Evolutionary conservation across 2,113 vertebrate genomes (phyloP).

Genomic region (Clarias magur): DNA sequence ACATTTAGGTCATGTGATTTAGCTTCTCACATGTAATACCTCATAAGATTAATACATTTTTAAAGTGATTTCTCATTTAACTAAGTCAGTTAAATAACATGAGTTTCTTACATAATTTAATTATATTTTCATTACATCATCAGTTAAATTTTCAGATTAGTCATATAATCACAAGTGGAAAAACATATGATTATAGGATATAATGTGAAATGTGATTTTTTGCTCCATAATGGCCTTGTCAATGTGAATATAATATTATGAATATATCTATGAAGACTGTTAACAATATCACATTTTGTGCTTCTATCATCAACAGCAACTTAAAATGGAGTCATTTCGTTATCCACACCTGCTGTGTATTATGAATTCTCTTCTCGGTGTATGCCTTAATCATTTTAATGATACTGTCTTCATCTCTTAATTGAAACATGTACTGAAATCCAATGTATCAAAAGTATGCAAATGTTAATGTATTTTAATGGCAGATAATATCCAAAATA

Average conservation of each 20-base stretch:
- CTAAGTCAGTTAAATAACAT: not conserved
- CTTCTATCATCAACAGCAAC: not conserved
- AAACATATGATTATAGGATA: not conserved
- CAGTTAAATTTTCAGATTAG: not conserved
- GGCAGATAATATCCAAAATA: slow-evolving; percentile 15
- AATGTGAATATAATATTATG: not conserved
- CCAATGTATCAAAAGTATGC: not conserved
- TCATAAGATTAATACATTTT: not conserved
- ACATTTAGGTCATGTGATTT: not conserved
- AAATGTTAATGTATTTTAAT: not conserved
- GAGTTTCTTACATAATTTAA: not conserved
- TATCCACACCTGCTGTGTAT: not conserved
- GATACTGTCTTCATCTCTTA: not conserved
- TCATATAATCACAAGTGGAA: not conserved
- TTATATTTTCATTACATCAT: not conserved
- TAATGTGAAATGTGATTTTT: not conserved
- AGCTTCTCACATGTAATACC: not conserved
- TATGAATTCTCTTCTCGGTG: not conserved
- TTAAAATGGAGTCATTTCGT: not conserved
- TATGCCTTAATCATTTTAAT: not conserved
- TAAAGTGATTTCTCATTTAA: not conserved
- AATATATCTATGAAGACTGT: not conserved
- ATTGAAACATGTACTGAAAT: slow-evolving; percentile 7
- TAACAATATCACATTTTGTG: not conserved
- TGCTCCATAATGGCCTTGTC: not conserved